These are phyloP conservation scores for Helicoverpa zea DNA, from an alignment of 1,140 invertebrate species.

Conservation along the genomic window DNA sequence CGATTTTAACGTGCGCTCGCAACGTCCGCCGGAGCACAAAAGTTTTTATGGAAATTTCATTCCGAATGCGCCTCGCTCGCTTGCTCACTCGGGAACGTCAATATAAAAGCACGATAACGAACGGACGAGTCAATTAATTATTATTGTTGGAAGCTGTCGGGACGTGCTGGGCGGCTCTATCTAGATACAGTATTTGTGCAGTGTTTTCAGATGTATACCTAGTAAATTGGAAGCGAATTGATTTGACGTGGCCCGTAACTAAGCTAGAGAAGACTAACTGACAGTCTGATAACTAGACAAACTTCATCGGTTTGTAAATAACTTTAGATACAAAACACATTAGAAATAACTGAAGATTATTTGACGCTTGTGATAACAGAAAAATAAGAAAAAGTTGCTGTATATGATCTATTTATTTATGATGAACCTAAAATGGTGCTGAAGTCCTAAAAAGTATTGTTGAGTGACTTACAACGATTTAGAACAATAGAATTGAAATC, in stretches of 20 bases:
- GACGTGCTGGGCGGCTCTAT: slow-evolving; percentile 77
- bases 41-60: slow-evolving; percentile 87
- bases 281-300: not conserved
- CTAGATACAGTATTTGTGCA: slow-evolving; percentile 76
- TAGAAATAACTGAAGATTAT: not conserved
- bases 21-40: slow-evolving; percentile 86
- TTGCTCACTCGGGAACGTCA: slow-evolving; percentile 84
- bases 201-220: slow-evolving; percentile 41
- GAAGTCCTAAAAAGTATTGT: too few relatives aligned
- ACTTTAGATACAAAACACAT: not conserved
- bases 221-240: slow-evolving; percentile 55
- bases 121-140: slow-evolving; percentile 87
- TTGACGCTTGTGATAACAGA: too few relatives aligned
- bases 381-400: too few relatives aligned
- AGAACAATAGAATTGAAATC: too few relatives aligned
- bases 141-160: slow-evolving; percentile 86
- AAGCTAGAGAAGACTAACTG: slow-evolving; percentile 8
- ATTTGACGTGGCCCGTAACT: slow-evolving; percentile 7
- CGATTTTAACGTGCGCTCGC: slow-evolving; percentile 86
- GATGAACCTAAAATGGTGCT: too few relatives aligned
- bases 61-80: slow-evolving; percentile 84
- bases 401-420: too few relatives aligned
- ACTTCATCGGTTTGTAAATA: not conserved
- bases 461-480: too few relatives aligned
- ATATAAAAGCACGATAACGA: slow-evolving; percentile 87